Percentiles rank a stretch among this genome's conserved stretches.
These are phyloP conservation scores for Platalea minor DNA, from an alignment of 2,797 vertebrate species.

Conservation along the genomic window DNA sequence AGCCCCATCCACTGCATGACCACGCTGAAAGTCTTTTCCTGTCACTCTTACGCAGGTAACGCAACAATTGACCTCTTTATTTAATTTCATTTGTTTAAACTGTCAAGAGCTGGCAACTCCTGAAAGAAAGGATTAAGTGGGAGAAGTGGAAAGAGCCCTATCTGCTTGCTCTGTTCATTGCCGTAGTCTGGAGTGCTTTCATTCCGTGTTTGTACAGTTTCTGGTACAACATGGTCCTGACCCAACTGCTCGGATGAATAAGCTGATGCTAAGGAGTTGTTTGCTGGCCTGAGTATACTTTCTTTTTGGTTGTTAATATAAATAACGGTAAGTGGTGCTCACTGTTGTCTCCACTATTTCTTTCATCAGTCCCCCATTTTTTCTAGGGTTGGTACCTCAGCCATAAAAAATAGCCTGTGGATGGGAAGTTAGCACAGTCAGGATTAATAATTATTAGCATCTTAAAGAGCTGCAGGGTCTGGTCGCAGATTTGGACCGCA, in stretches of 20 bases:
- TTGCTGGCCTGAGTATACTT: background rate
- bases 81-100: constrained; percentile 29
- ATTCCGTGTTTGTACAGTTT: constrained; percentile 33
- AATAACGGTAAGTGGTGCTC: background rate
- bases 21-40: background rate
- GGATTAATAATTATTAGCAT: background rate
- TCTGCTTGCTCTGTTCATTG: background rate
- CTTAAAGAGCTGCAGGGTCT: background rate
- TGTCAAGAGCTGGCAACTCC: constrained; percentile 5
- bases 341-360: background rate
- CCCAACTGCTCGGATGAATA: background rate
- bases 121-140: constrained; percentile 48
- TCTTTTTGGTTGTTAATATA: background rate
- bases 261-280: background rate
- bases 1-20: background rate
- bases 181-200: background rate
- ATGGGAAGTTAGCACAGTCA: background rate
- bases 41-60: background rate
- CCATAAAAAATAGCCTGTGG: background rate
- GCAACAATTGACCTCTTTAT: constrained; percentile 27
- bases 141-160: background rate
- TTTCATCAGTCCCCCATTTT: background rate
- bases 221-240: constrained; percentile 32
- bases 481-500: background rate
- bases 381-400: background rate